phyloP scores from a whole-genome alignment of 2,113 vertebrate genomes.

The Osmerus mordax region DNA sequence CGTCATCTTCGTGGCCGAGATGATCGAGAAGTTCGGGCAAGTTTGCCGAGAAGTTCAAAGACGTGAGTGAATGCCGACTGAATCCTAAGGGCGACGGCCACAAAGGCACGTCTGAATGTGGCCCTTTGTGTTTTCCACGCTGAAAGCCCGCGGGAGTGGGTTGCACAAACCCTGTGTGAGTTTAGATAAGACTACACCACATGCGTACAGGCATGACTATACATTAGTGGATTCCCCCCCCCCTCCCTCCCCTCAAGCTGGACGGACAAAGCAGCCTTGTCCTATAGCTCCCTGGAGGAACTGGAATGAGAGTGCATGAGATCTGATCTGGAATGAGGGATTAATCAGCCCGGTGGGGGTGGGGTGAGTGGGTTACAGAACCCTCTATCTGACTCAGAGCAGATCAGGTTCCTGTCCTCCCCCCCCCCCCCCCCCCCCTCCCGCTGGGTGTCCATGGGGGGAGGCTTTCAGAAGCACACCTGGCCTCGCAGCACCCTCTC shows the following conservation, averaged over 20 bases:
- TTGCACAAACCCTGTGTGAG: too few relatives aligned
- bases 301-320: conserved; percentile 10
- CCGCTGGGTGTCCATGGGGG: background rate
- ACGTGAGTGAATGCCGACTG: conserved; percentile 65
- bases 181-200: too few relatives aligned
- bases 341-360: conserved; percentile 3
- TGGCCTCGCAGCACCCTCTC: background rate
- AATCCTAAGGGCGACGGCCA: too few relatives aligned
- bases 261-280: conserved; percentile 28
- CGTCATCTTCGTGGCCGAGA: conserved; percentile 96
- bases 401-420: conserved; percentile 18
- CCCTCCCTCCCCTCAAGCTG: background rate
- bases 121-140: background rate
- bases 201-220: background rate
- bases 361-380: background rate
- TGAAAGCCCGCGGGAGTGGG: background rate
- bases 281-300: conserved; percentile 6
- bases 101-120: background rate
- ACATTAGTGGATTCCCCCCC: background rate
- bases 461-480: background rate
- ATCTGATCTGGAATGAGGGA: conserved; percentile 32
- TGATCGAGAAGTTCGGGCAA: conserved; percentile 96
- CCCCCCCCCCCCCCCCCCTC: background rate
- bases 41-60: conserved; percentile 96
- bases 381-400: background rate